Conservation (phyloP, 1,140 invertebrate species). For the Sycobia sp. region DNA sequence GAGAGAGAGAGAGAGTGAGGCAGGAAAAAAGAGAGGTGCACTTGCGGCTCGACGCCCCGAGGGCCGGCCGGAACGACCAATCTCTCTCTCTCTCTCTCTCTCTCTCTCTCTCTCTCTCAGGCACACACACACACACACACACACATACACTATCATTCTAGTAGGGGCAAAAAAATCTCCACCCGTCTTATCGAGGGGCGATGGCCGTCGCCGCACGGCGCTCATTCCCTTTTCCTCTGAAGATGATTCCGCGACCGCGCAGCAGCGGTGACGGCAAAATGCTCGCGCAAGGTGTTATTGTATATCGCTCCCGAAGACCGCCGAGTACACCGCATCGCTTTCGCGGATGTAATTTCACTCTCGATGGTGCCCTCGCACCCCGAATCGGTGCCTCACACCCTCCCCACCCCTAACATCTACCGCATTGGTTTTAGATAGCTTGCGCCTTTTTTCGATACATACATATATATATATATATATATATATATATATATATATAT, state of each 20-base stretch:
- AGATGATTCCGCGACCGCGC: slow-evolving; percentile 31
- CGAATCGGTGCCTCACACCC: background rate
- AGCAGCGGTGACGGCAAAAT: background rate
- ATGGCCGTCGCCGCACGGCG: background rate
- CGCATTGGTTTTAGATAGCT: no score
- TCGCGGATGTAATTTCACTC: slow-evolving; percentile 31
- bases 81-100: no score
- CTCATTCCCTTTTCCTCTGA: slow-evolving; percentile 19
- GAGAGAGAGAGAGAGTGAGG: slow-evolving; percentile 10
- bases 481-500: no score
- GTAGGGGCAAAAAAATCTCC: slow-evolving; percentile 9
- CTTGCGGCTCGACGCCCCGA: no score
- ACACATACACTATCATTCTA: no score
- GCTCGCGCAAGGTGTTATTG: slow-evolving; percentile 15
- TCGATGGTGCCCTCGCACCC: background rate
- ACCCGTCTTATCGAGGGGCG: background rate
- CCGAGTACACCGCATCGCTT: slow-evolving; percentile 15
- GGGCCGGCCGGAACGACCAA: no score
- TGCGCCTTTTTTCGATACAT: no score
- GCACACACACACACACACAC: no score
- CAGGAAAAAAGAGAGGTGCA: background rate
- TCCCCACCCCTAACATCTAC: no score
- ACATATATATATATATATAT: no score
- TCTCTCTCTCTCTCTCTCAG: no score
- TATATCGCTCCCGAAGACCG: no score